A percentile compares a stretch with the other conserved stretches of the same genome.
phyloP scores from a whole-genome alignment of 2,888 invertebrate genomes.

The Pemphredon lugubris region DNA sequence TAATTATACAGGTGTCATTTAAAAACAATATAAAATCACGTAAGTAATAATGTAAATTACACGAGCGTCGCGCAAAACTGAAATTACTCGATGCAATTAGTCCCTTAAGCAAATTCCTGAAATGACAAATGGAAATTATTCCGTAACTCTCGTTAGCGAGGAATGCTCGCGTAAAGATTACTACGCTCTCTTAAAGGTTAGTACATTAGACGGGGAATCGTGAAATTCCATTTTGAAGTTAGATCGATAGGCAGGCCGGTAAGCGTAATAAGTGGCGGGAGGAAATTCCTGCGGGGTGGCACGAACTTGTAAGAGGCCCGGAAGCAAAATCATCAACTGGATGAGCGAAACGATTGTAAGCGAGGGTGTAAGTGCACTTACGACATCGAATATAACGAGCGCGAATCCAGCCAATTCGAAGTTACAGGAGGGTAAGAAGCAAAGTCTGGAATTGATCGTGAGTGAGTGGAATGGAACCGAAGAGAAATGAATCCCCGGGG shows the following conservation, averaged over 20 bases:
- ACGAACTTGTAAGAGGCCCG: conserved; percentile 55
- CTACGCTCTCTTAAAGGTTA: no score
- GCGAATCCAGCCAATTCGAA: conserved; percentile 57
- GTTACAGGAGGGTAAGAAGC: conserved; percentile 54
- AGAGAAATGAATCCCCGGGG: conserved; percentile 52
- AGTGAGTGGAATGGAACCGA: conserved; percentile 39
- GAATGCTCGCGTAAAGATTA: no score
- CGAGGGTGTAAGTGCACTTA: conserved; percentile 48
- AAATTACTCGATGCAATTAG: no score
- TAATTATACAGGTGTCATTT: no score
- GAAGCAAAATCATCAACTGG: conserved; percentile 50
- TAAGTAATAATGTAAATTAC: no score
- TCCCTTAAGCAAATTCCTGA: no score
- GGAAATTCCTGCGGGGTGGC: conserved; percentile 49
- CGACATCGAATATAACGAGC: conserved; percentile 51
- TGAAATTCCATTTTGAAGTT: conserved; percentile 54
- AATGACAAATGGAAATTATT: no score
- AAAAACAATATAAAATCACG: no score
- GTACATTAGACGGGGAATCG: conserved; percentile 12
- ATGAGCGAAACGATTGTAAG: conserved; percentile 56
- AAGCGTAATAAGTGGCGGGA: conserved; percentile 47
- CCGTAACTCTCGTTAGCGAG: no score
- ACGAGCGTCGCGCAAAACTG: no score
- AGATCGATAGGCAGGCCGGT: conserved; percentile 47
- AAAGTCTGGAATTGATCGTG: conserved; percentile 60